These are phyloP conservation scores for Neosalanx taihuensis DNA, from an alignment of 2,797 vertebrate genomes.

Conservation along the genomic window DNA sequence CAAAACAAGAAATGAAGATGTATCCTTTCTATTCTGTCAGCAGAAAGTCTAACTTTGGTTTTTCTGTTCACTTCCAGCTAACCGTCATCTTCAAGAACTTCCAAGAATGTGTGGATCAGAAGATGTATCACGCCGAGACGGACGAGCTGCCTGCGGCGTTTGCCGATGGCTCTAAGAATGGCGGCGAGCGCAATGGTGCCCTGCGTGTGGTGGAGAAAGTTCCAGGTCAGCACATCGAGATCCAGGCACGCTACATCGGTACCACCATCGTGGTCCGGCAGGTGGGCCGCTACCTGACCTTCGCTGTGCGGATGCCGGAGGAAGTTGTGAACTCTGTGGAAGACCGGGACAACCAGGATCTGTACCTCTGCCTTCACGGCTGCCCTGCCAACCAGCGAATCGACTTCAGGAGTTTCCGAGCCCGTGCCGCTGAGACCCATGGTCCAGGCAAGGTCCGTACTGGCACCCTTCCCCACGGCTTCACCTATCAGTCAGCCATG, in stretches of 20 bases:
- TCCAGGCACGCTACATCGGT: slow-evolving; percentile 94
- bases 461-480: slow-evolving; percentile 54
- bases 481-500: slow-evolving; percentile 84
- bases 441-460: slow-evolving; percentile 45
- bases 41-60: no score
- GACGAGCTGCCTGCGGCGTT: slow-evolving; percentile 93
- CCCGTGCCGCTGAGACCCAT: slow-evolving; percentile 64
- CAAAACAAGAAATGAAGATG: not conserved
- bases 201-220: slow-evolving; percentile 91
- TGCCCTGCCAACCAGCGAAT: slow-evolving; percentile 92
- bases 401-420: slow-evolving; percentile 79
- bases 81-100: slow-evolving; percentile 99
- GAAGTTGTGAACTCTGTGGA: slow-evolving; percentile 91
- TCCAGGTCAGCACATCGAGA: slow-evolving; percentile 92
- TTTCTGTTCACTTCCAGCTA: slow-evolving; percentile 70
- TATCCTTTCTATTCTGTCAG: not conserved
- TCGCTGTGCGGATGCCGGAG: slow-evolving; percentile 94
- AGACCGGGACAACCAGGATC: slow-evolving; percentile 88
- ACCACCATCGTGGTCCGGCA: slow-evolving; percentile 96
- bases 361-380: slow-evolving; percentile 93
- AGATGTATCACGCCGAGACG: slow-evolving; percentile 94
- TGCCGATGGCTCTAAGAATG: slow-evolving; percentile 90
- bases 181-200: slow-evolving; percentile 87
- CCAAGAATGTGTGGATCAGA: slow-evolving; percentile 96
- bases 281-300: slow-evolving; percentile 94